Percentiles rank a stretch among this genome's conserved stretches.
Conservation (phyloP, 2,797 vertebrate species). For the Galaxias olidus region DNA sequence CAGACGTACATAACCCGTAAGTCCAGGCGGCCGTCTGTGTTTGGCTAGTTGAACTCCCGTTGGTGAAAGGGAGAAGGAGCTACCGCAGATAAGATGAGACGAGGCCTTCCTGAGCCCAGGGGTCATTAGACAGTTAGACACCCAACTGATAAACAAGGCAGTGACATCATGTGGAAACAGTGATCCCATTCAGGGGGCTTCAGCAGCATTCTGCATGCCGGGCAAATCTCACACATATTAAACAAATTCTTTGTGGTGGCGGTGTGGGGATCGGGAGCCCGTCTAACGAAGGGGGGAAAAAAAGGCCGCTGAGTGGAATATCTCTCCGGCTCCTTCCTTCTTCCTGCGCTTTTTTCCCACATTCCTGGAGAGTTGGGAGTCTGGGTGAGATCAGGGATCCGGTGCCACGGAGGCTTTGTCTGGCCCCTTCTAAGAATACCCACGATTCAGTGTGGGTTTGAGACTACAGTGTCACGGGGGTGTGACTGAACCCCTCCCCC, state of each 20-base stretch:
- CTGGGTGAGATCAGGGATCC: constrained; percentile 61
- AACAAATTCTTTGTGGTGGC: constrained; percentile 69
- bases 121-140: constrained; percentile 63
- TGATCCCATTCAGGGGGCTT: constrained; percentile 70
- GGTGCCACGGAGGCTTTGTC: constrained; percentile 56
- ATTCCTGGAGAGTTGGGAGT: constrained; percentile 49
- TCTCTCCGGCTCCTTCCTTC: constrained; percentile 52
- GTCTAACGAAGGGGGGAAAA: constrained; percentile 29
- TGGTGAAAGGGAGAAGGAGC: constrained; percentile 27
- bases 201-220: constrained; percentile 66
- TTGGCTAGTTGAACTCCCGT: constrained; percentile 53
- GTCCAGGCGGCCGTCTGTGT: constrained; percentile 42
- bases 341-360: constrained; percentile 49
- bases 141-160: constrained; percentile 65
- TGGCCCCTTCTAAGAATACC: constrained; percentile 52
- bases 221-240: constrained; percentile 74
- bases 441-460: constrained; percentile 49
- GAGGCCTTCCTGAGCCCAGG: constrained; percentile 45
- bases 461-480: constrained; percentile 27
- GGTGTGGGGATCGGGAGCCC: constrained; percentile 46
- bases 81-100: constrained; percentile 31
- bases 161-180: constrained; percentile 80
- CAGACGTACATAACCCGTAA: constrained; percentile 56
- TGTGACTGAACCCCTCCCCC: constrained; percentile 36
- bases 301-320: constrained; percentile 12